These are phyloP conservation scores for Vidua macroura DNA, from an alignment of 2,113 vertebrate species.

Conservation along the genomic window DNA sequence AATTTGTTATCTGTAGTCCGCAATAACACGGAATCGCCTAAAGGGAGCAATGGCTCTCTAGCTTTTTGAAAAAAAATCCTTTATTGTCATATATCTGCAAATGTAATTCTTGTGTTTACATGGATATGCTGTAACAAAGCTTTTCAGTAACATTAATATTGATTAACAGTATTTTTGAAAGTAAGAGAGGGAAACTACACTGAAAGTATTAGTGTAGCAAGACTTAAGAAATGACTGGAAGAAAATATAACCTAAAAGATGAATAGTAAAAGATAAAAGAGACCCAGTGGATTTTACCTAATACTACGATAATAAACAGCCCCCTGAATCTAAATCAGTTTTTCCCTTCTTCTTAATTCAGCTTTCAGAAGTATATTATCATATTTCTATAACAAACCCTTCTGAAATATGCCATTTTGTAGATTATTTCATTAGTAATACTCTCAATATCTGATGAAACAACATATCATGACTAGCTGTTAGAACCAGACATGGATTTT, in stretches of 20 bases:
- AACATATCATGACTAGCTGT: background rate
- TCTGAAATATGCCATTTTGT: background rate
- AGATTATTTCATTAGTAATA: constrained; percentile 17
- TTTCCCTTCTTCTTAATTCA: background rate
- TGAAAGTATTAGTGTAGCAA: background rate
- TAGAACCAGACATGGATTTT: background rate
- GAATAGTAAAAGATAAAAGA: constrained; percentile 5
- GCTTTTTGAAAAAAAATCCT: background rate
- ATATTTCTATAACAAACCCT: background rate
- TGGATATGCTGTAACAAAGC: background rate
- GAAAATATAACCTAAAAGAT: background rate
- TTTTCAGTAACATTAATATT: background rate
- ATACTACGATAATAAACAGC: background rate
- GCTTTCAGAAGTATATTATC: background rate
- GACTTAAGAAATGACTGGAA: background rate
- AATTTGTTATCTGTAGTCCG: background rate
- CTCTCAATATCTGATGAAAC: background rate
- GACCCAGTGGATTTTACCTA: background rate
- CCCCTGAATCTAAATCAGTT: background rate
- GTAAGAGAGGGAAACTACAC: background rate
- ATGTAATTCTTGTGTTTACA: background rate
- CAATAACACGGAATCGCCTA: background rate
- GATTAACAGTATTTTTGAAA: constrained; percentile 22
- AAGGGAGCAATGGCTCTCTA: background rate
- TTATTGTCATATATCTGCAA: background rate